phyloP scores from a whole-genome alignment of 2,797 vertebrate genomes.

The Peromyscus eremicus region DNA sequence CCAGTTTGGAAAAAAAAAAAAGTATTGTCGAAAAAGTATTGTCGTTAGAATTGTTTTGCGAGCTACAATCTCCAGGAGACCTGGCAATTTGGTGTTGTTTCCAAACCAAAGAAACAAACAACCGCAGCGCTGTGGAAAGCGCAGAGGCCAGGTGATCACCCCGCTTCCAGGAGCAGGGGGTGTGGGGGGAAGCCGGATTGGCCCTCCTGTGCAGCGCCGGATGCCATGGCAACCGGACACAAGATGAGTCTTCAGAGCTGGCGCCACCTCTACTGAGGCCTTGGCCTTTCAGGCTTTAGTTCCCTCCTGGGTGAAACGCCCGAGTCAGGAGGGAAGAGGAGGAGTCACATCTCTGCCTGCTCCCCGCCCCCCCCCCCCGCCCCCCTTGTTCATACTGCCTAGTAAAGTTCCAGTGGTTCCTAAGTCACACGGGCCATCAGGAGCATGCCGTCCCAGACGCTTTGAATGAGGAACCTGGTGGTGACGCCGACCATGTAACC shows the following conservation, averaged over 20 bases:
- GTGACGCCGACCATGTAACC: neutral
- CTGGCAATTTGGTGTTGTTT: neutral
- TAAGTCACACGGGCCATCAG: neutral
- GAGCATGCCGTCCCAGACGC: neutral
- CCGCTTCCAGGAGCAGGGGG: neutral
- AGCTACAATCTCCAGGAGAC: neutral
- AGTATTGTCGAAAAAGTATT: neutral
- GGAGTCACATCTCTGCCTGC: neutral
- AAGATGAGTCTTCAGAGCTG: neutral
- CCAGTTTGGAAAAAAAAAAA: neutral
- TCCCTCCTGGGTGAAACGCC: neutral
- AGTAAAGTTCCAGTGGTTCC: neutral
- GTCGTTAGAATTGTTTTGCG: neutral
- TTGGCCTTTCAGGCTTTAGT: neutral
- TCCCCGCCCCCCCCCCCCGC: neutral
- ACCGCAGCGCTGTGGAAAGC: neutral
- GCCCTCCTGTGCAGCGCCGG: accelerated
- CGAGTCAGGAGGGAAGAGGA: neutral
- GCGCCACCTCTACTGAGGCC: neutral
- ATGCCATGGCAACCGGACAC: neutral
- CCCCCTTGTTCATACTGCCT: neutral
- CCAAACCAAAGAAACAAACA: neutral
- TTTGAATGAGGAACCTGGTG: neutral
- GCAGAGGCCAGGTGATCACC: neutral
- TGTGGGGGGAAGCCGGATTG: neutral